Conservation (phyloP, 2,888 invertebrate genomes). For the Dryobota labecula region DNA sequence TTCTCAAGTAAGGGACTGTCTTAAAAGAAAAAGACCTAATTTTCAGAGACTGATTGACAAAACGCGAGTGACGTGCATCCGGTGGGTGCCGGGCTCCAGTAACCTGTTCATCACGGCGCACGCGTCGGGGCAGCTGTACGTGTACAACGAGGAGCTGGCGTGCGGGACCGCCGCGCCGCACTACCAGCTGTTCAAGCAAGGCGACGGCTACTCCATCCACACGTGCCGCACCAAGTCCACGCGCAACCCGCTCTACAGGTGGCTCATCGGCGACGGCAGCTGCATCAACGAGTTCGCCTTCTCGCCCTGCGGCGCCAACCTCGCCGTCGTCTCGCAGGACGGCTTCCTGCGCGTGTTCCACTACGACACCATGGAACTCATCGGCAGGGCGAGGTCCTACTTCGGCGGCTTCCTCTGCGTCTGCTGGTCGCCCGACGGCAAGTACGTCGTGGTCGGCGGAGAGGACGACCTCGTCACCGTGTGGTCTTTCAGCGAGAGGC, state of each 20-base stretch:
- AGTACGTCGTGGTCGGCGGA: constrained; percentile 98
- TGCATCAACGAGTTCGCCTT: constrained; percentile 99
- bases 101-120: constrained; percentile 98
- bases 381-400: constrained; percentile 98
- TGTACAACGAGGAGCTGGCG: constrained; percentile 98
- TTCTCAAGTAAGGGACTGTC: background rate
- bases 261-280: constrained; percentile 96
- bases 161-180: constrained; percentile 97
- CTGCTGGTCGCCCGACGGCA: constrained; percentile 99
- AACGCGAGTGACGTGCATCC: constrained; percentile 98
- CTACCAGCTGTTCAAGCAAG: constrained; percentile 98
- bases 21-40: background rate
- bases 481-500: constrained; percentile 97
- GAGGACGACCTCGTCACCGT: constrained; percentile 99
- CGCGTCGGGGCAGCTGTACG: constrained; percentile 98
- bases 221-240: constrained; percentile 99
- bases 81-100: constrained; percentile 98
- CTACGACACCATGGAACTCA: constrained; percentile 98
- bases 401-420: constrained; percentile 99
- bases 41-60: constrained; percentile 97
- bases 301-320: constrained; percentile 97
- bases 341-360: constrained; percentile 99
- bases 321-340: constrained; percentile 98
- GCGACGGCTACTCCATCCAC: constrained; percentile 98
- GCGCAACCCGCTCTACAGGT: constrained; percentile 96